phyloP scores from a whole-genome alignment of 1,140 invertebrate species.

The Aphaenogaster ashmeadi region DNA sequence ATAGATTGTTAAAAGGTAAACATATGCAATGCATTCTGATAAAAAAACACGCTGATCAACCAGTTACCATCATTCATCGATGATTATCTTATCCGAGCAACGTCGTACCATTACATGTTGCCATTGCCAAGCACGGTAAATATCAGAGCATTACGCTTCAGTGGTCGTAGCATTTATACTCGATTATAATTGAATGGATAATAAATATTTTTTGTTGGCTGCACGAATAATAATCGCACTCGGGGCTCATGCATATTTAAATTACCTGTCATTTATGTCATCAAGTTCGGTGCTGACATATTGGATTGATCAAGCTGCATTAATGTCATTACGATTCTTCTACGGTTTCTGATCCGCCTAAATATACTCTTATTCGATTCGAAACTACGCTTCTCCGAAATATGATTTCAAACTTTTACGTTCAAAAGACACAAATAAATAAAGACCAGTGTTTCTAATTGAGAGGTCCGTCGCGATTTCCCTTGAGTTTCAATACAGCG shows the following conservation, averaged over 20 bases:
- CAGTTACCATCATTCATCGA: neutral
- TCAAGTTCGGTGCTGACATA: slow-evolving; percentile 28
- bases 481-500: neutral
- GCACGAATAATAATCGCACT: neutral
- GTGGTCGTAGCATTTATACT: neutral
- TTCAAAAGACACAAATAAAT: neutral
- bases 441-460: neutral
- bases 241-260: neutral
- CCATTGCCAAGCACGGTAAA: neutral
- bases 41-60: neutral
- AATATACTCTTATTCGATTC: slow-evolving; percentile 73
- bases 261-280: slow-evolving; percentile 9
- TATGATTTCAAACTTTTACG: neutral
- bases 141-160: neutral
- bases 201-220: neutral
- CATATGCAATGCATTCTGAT: neutral
- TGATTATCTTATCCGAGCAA: slow-evolving; percentile 35
- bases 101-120: neutral
- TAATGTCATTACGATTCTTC: slow-evolving; percentile 79
- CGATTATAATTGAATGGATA: neutral
- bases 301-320: slow-evolving; percentile 34
- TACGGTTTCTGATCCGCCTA: slow-evolving; percentile 82
- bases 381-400: slow-evolving; percentile 38
- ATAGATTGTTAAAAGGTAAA: slow-evolving; percentile 1
- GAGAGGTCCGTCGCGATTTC: neutral